Conservation (phyloP, 1,140 invertebrate species). For the Drosophila repletoides region DNA sequence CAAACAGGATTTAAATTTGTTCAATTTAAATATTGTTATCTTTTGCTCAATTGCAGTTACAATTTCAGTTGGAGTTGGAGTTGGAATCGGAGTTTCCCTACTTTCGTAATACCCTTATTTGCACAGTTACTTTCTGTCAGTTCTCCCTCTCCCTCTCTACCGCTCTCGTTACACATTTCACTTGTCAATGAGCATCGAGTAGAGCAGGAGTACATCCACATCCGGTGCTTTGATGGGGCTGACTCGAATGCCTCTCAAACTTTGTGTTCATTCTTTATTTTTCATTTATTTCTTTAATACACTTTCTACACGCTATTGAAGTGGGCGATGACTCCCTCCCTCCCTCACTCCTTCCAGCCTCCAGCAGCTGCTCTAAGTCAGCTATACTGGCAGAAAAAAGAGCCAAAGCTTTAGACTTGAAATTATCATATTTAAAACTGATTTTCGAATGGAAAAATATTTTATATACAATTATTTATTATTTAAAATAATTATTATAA, state of each 20-base stretch:
- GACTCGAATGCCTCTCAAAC: slow-evolving; percentile 38
- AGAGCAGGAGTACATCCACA: no score
- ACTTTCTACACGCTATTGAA: slow-evolving; percentile 70
- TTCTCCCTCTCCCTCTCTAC: no score
- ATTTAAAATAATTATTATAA: no score
- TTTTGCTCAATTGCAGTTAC: slow-evolving; percentile 37
- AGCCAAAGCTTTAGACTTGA: no score
- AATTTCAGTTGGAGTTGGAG: no score
- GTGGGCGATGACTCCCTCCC: slow-evolving; percentile 55
- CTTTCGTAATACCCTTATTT: background rate
- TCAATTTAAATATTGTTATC: slow-evolving; percentile 70
- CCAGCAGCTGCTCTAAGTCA: background rate
- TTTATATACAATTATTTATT: no score
- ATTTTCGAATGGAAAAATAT: no score
- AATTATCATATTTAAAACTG: no score
- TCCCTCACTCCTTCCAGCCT: background rate
- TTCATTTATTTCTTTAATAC: slow-evolving; percentile 73
- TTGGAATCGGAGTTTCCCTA: slow-evolving; percentile 4
- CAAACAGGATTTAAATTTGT: slow-evolving; percentile 79
- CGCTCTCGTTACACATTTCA: slow-evolving; percentile 52
- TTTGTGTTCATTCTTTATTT: slow-evolving; percentile 58
- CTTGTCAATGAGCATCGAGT: slow-evolving; percentile 59
- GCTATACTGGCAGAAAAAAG: no score
- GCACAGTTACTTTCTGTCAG: slow-evolving; percentile 18
- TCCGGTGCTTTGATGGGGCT: slow-evolving; percentile 54